Conservation (phyloP, 2,888 invertebrate species). For the Eupithecia tripunctaria region DNA sequence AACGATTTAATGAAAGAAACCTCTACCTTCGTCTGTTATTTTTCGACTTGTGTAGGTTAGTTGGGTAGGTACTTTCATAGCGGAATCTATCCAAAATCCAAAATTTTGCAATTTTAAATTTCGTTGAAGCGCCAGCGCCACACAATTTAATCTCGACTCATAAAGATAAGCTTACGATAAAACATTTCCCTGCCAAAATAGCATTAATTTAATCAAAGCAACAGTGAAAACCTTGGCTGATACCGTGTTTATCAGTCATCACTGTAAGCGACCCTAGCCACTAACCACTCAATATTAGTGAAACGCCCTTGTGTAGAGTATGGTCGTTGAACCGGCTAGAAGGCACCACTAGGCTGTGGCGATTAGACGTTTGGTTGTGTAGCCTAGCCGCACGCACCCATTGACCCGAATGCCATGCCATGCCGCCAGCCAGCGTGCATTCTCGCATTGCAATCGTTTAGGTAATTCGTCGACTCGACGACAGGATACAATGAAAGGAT, state of each 20-base stretch:
- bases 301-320: constrained; percentile 48
- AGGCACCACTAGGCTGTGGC: constrained; percentile 24
- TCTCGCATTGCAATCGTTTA: constrained; percentile 64
- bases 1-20: not conserved
- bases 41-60: not conserved
- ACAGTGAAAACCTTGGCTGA: not conserved
- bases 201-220: not conserved
- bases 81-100: too few relatives aligned
- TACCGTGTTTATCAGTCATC: constrained; percentile 3
- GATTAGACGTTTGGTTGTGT: constrained; percentile 27
- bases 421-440: constrained; percentile 54
- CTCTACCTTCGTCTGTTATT: not conserved
- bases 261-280: not conserved
- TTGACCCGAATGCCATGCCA: constrained; percentile 64
- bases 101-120: not conserved
- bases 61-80: too few relatives aligned
- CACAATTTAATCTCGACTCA: not conserved
- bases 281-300: not conserved
- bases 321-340: constrained; percentile 56
- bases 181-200: not conserved
- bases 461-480: constrained; percentile 30
- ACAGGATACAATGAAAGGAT: constrained; percentile 1
- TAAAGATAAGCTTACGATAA: not conserved
- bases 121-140: not conserved
- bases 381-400: constrained; percentile 54